phyloP scores from a whole-genome alignment of 2,888 invertebrate species.

The Diogma glabrata region DNA sequence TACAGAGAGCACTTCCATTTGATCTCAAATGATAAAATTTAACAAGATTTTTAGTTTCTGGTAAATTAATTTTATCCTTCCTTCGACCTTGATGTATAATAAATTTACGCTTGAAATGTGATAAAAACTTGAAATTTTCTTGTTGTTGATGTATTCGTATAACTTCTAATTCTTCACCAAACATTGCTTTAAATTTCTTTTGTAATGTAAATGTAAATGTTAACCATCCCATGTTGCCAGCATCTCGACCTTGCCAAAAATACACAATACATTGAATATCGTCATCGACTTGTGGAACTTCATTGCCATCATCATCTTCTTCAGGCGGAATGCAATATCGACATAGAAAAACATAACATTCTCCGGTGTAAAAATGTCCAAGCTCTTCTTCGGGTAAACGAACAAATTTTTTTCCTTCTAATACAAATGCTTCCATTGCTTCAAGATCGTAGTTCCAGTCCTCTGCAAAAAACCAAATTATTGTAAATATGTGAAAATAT shows the following conservation, averaged over 20 bases:
- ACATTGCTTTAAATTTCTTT: slow-evolving; percentile 80
- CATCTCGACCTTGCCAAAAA: slow-evolving; percentile 98
- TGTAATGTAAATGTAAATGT: slow-evolving; percentile 95
- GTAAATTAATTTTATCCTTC: slow-evolving; percentile 39
- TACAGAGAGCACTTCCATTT: slow-evolving; percentile 90
- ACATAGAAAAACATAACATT: slow-evolving; percentile 97
- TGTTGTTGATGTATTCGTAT: slow-evolving; percentile 96
- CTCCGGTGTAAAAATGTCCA: slow-evolving; percentile 80
- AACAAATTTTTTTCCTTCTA: slow-evolving; percentile 96
- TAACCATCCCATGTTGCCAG: slow-evolving; percentile 98
- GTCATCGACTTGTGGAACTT: slow-evolving; percentile 27
- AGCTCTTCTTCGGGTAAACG: slow-evolving; percentile 89
- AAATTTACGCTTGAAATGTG: slow-evolving; percentile 91
- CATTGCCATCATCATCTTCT: slow-evolving; percentile 42
- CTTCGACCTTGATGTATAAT: slow-evolving; percentile 83
- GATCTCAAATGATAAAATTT: slow-evolving; percentile 93
- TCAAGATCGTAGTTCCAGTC: slow-evolving; percentile 99
- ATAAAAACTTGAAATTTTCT: slow-evolving; percentile 95
- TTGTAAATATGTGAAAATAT: too few species aligned
- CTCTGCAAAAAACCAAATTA: slow-evolving; percentile 40
- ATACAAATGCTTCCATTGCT: slow-evolving; percentile 93
- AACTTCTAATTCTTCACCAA: slow-evolving; percentile 85
- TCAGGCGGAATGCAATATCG: slow-evolving; percentile 79
- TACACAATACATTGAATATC: slow-evolving; percentile 91
- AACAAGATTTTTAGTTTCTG: slow-evolving; percentile 46